Conservation (phyloP, 1,140 invertebrate genomes). For the Bombyx mandarina region DNA sequence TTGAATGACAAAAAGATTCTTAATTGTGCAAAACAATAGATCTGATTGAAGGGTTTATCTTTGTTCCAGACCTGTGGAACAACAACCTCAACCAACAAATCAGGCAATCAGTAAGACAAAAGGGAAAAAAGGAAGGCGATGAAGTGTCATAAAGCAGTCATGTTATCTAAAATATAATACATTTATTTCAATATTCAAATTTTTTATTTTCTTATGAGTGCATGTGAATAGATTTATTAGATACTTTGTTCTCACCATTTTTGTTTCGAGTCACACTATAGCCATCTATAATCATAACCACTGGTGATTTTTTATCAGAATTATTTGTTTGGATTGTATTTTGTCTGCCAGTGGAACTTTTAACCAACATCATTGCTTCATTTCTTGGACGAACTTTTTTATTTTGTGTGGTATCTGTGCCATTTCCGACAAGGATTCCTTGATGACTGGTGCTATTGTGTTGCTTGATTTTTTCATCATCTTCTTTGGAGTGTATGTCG, state of each 20-base stretch:
- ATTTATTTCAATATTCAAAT: conserved; percentile 6
- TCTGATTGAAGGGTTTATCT: conserved; percentile 8
- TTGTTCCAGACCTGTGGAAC: conserved; percentile 53
- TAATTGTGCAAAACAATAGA: too few relatives aligned
- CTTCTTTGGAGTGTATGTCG: conserved; percentile 34
- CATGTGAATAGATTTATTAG: conserved; percentile 42
- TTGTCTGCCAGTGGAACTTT: conserved; percentile 4
- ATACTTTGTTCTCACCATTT: conserved; percentile 49
- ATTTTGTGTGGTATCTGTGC: conserved; percentile 51
- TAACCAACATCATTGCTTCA: conserved; percentile 35
- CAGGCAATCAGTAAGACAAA: conserved; percentile 52
- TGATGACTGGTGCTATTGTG: conserved; percentile 47
- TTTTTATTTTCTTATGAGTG: conserved; percentile 19
- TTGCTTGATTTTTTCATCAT: conserved; percentile 42
- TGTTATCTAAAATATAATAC: conserved; percentile 11
- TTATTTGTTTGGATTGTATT: conserved; percentile 6
- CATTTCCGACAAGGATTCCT: conserved; percentile 47
- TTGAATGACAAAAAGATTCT: too few relatives aligned
- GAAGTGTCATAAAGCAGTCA: conserved; percentile 17
- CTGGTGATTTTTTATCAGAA: conserved; percentile 25
- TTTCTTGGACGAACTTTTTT: conserved; percentile 48
- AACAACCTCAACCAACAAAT: conserved; percentile 44
- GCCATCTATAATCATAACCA: conserved; percentile 58
- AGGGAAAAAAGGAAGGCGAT: conserved; percentile 64
- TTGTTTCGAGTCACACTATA: conserved; percentile 60